Conservation (phyloP, 2,888 invertebrate species). For the Leptodirus hochenwartii region DNA sequence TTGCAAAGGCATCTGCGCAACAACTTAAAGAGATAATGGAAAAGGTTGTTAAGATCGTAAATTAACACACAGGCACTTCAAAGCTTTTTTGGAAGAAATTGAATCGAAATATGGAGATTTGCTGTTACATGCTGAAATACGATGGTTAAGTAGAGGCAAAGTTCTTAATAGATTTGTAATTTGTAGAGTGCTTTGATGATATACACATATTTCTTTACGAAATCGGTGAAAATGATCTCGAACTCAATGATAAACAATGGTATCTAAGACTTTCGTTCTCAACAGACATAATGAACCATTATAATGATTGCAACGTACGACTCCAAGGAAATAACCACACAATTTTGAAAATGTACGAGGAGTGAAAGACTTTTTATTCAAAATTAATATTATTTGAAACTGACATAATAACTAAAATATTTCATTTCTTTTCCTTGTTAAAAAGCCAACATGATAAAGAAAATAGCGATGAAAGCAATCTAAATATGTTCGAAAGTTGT, state of each 20-base stretch:
- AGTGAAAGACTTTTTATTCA: slow-evolving; percentile 13
- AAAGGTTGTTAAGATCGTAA: slow-evolving; percentile 14
- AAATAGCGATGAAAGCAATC: slow-evolving; percentile 9
- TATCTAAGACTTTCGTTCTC: slow-evolving; percentile 8
- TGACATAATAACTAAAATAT: slow-evolving; percentile 13
- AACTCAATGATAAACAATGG: slow-evolving; percentile 12
- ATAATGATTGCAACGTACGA: slow-evolving; percentile 11
- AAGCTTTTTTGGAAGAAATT: slow-evolving; percentile 15
- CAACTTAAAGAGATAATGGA: slow-evolving; percentile 14
- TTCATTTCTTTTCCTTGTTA: slow-evolving; percentile 11
- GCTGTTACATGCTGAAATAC: slow-evolving; percentile 13
- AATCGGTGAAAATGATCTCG: slow-evolving; percentile 13
- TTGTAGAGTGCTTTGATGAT: slow-evolving; percentile 15
- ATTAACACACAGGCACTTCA: slow-evolving; percentile 14
- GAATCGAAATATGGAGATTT: slow-evolving; percentile 15
- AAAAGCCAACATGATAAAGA: slow-evolving; percentile 12
- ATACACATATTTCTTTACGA: slow-evolving; percentile 12
- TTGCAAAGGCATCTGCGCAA: slow-evolving; percentile 10
- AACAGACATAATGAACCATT: slow-evolving; percentile 9
- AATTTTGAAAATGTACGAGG: slow-evolving; percentile 15
- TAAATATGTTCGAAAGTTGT: slow-evolving; percentile 8
- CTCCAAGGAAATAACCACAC: slow-evolving; percentile 14
- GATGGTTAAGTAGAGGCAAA: slow-evolving; percentile 14
- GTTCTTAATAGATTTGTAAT: no score
- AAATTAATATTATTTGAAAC: slow-evolving; percentile 13